Evolutionary conservation across 2,113 vertebrate species (phyloP), one percentile per base, ranked within the genome.

Genomic region (Megaleporinus macrocephalus): DNA sequence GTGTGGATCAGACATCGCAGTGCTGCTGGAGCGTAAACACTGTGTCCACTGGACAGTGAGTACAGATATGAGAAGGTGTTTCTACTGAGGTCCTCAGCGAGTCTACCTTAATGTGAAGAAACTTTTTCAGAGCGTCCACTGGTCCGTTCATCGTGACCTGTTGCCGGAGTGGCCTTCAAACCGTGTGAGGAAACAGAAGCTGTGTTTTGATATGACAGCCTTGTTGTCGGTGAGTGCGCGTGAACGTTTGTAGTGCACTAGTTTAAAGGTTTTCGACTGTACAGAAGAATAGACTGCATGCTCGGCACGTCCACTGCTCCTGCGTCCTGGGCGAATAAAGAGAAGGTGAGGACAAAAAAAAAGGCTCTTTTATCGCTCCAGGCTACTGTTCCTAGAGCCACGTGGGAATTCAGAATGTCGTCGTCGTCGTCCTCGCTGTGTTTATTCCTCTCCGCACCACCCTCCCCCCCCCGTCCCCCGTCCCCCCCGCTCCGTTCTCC

Each of bases 281-380:
- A 49, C 85, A 84, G 62, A 81, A 72, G 83, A 68, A 73, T 74
- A 80, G 55, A 59, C 65, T 86, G 87, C 85, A 92, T 91, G 89
- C 92, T 83, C 88, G 79, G 90, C 92, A 93, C 89, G 91, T 93
- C 91, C 84, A 33, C 87, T 86, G 53, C 65, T 33, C 73, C 73
- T 75, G 18, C 57, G 89, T 90, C 91, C 92, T 75, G 89, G 91
- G 91, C 92, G 92, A 93, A 93, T 93, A 90, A 93, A 92, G 87
- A 87, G 87, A 91, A 92, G 91, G 90, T 89, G 88, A 93, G 89
- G 89, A 86, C 26, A 65, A 53, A 78, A 78, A 89, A 91, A 91
- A 88, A 44, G 11, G 4, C 41, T 89, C 89, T 90, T 89, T 88
- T 86, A 88, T 91, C 78, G 91, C 92, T 90, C 85, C 80, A 53